Evolutionary conservation across 2,888 invertebrate species (phyloP).

Genomic region (Ypsolopha scabrella): DNA sequence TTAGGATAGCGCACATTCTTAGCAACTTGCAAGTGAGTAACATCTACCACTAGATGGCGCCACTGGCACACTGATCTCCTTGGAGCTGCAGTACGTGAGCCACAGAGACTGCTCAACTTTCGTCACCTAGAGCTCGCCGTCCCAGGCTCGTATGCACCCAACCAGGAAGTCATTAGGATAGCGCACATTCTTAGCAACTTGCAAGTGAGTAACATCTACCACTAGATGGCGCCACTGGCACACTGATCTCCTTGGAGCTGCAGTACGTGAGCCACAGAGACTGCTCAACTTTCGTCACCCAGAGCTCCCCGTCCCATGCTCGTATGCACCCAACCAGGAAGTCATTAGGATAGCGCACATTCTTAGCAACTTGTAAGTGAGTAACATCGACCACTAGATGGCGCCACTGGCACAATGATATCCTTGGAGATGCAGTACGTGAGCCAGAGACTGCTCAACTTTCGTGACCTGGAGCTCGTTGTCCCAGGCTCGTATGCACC

Average conservation of each 20-base stretch:
- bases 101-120: constrained; percentile 88
- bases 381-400: too few relatives aligned
- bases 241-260: constrained; percentile 87
- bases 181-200: constrained; percentile 89
- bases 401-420: constrained; percentile 75
- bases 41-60: too few relatives aligned
- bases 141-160: constrained; percentile 98
- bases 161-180: constrained; percentile 87
- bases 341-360: constrained; percentile 89
- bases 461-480: constrained; percentile 91
- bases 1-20: constrained; percentile 89
- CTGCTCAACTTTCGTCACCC: constrained; percentile 88
- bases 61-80: constrained; percentile 82
- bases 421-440: constrained; percentile 94
- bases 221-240: constrained; percentile 44
- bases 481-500: constrained; percentile 99
- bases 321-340: constrained; percentile 93
- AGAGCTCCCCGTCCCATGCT: constrained; percentile 97
- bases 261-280: constrained; percentile 96
- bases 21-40: constrained; percentile 83
- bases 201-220: constrained; percentile 69
- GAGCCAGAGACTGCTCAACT: constrained; percentile 88
- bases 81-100: constrained; percentile 95
- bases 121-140: constrained; percentile 94
- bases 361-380: constrained; percentile 87